Base-by-base conservation (phyloP, 2,797 vertebrate genomes). In the Anguilla megastoma region DNA sequence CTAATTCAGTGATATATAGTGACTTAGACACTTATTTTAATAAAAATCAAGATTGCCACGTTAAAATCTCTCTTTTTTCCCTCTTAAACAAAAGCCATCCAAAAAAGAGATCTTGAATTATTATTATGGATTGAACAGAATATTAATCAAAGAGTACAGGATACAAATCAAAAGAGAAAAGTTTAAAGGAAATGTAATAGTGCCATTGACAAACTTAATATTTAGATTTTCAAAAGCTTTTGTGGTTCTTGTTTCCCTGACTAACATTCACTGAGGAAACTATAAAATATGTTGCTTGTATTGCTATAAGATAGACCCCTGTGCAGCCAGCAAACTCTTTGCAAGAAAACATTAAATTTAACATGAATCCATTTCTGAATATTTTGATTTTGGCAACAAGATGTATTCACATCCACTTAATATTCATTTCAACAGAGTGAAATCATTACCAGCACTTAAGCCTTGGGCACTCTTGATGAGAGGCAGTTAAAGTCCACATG, bases 131-230 rank as follows among this genome's bases (percentile, higher is more conserved):
- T 92, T 92, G 90, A 93, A 93, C 94, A 92, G 95, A 96, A 93
- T 85, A 92, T 94, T 93, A 94, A 94, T 93, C 92, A 93, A 91
- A 93, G 93, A 93, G 94, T 93, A 89, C 79, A 93, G 90, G 91
- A 92, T 93, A 90, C 94, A 89, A 80, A 91, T 91, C 88, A 90
- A 90, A 90, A 21, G 60, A 8, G 60, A n/a, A 24, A 24, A n/a
- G 3, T 63, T 63, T 63, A 16, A 30, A 27, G 27, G 66, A 8
- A 71, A 30, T 33, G 6, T 30, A 27, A 12, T 71, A 9, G 6
- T 71, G 66, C n/a, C 66, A 27, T 71, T 71, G 66, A 71, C 66
- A 71, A 2, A 71, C 33, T 71, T 71, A 1, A 30, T 71, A 71
- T 71, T 71, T 71, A 9, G 66, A 30, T 71, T 71, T 71, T 30